Base-by-base conservation (phyloP, 2,797 vertebrate genomes). In the Spinibarbus caldwelli region DNA sequence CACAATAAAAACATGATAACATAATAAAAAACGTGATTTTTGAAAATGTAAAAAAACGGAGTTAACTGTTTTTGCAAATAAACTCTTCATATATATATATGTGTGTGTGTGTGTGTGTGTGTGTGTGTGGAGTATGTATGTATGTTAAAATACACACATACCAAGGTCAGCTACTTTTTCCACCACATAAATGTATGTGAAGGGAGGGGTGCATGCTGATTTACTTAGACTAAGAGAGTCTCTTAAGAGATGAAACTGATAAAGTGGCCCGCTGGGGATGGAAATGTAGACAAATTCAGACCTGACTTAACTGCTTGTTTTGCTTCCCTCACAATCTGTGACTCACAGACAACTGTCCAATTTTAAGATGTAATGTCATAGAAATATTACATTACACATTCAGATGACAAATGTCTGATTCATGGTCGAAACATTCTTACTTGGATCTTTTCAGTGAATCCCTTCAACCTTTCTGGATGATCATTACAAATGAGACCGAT, bases 211-310 rank as follows among this genome's bases (percentile, higher is more conserved):
- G 64, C 82, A 57, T 17, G 3, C 72, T 80, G 78, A 68, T 76
- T 76, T 36, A 76, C 47, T 70, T 36, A 57, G 66, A 57, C 54
- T 31, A 49, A 77, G 9, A 78, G 8, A 75, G 43, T 47, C 66
- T 80, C 41, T 85, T 14, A 41, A 68, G 78, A 81, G 49, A 84
- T 81, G 49, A 84, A 70, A 75, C 68, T 54, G 68, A 80, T 52
- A 70, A 64, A 80, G 34, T 62, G 47, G 70, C 76, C 59, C 6
- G 19, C 77, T 75, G 38, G 83, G 77, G 71, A 67, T 41, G 34
- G 47, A 64, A 54, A 57, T 41, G 85, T 49, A 59, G 49, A 29
- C 36, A 45, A 43, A 43, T 59, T 68, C 71, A 38, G 59, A 36
- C 12, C 70, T 66, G 31, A 52, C 52, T 45, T 75, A 49, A 59